Conservation (phyloP, 2,113 vertebrate genomes). For the Balaenoptera acutorostrata region DNA sequence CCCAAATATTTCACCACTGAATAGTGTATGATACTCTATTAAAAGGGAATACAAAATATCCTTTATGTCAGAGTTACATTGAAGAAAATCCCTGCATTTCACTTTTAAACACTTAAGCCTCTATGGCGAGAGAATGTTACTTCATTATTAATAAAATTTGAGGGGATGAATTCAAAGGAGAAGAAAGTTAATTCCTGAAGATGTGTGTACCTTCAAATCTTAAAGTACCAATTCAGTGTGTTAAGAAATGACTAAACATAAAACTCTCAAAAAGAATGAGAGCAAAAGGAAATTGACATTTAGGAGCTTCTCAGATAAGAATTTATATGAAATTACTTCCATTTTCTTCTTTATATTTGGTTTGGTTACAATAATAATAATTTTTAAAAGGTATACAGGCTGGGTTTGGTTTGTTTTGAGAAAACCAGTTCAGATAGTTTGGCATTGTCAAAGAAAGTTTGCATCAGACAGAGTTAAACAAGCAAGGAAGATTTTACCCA, state of each 20-base stretch:
- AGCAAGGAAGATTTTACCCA: not conserved
- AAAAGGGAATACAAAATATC: not conserved
- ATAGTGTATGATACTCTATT: not conserved
- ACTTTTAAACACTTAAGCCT: not conserved
- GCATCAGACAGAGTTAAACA: not conserved
- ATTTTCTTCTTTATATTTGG: not conserved
- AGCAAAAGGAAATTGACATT: not conserved
- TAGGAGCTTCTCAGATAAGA: not conserved
- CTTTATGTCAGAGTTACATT: not conserved
- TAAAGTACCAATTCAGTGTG: not conserved
- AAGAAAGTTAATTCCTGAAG: conserved; percentile 15
- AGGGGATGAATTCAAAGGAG: not conserved
- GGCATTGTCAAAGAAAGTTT: not conserved
- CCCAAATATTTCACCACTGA: not conserved
- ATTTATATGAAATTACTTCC: not conserved
- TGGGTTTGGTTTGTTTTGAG: not conserved
- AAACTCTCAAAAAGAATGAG: not conserved
- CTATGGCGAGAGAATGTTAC: not conserved
- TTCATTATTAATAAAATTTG: not conserved
- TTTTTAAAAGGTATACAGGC: not conserved
- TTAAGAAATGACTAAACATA: not conserved
- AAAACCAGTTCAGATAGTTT: not conserved
- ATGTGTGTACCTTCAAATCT: not conserved
- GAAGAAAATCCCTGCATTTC: not conserved
- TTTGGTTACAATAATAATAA: conserved; percentile 1